Conservation (phyloP, 2,888 invertebrate species). For the Sericinus montela region DNA sequence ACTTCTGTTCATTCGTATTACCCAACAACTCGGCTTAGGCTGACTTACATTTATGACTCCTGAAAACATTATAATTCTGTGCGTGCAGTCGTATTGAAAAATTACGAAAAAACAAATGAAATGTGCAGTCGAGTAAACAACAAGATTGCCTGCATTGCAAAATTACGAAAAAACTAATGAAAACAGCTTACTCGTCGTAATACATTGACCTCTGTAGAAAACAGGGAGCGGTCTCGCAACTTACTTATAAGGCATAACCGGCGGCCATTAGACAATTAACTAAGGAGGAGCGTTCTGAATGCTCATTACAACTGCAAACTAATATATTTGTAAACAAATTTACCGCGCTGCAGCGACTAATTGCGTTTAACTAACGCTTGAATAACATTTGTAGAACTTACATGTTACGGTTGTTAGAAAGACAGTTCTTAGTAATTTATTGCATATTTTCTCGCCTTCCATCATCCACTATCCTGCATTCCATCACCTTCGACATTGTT, state of each 20-base stretch:
- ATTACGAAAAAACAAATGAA: too few species aligned
- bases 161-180: background rate
- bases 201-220: constrained; percentile 4
- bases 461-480: too few species aligned
- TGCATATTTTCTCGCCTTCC: too few species aligned
- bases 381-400: background rate
- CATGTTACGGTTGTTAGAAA: background rate
- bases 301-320: constrained; percentile 14
- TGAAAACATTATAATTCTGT: too few species aligned
- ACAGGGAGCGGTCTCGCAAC: background rate
- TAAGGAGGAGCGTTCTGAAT: constrained; percentile 3
- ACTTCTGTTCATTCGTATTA: too few species aligned
- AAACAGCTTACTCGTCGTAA: background rate
- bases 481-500: too few species aligned
- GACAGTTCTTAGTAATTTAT: background rate
- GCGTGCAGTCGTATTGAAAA: too few species aligned
- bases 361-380: constrained; percentile 14
- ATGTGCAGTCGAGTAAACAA: too few species aligned
- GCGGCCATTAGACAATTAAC: constrained; percentile 16
- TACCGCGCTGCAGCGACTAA: constrained; percentile 10
- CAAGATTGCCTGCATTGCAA: background rate
- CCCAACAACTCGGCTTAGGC: too few species aligned
- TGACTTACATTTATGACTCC: too few species aligned
- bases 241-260: constrained; percentile 9
- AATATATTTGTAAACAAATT: constrained; percentile 11